Percentiles rank a stretch among this genome's conserved stretches.
phyloP scores from a whole-genome alignment of 2,888 invertebrate species.

The Cerastis leucographa region DNA sequence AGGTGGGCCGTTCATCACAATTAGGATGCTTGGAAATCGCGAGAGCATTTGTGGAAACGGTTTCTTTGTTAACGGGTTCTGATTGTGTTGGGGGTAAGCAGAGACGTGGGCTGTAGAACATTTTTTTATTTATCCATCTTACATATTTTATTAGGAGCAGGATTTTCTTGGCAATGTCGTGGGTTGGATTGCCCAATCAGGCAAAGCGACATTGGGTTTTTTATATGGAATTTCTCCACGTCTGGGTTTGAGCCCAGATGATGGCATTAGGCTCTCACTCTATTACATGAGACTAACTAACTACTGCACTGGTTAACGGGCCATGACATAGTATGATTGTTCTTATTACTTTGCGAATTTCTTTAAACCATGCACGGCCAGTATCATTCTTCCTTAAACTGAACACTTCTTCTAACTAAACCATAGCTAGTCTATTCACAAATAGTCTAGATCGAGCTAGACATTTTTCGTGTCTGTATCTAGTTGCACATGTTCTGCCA shows the following conservation, averaged over 20 bases:
- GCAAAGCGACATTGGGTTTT: not conserved
- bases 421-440: too few species aligned
- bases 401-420: not conserved
- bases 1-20: conserved; percentile 81
- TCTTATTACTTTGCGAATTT: not conserved
- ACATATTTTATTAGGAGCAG: not conserved
- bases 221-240: not conserved
- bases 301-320: not conserved
- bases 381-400: not conserved
- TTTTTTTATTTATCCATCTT: not conserved
- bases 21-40: conserved; percentile 72
- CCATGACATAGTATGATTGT: not conserved
- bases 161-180: not conserved
- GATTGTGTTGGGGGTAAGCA: conserved; percentile 55
- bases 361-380: not conserved
- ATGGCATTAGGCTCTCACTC: not conserved
- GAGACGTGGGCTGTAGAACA: conserved; percentile 16
- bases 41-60: conserved; percentile 68
- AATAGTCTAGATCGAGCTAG: not conserved
- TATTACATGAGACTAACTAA: not conserved
- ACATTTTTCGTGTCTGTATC: not conserved
- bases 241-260: not conserved
- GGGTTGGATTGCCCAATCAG: not conserved
- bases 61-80: conserved; percentile 65
- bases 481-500: conserved; percentile 37